Percentiles rank a stretch among this genome's conserved stretches.
Conservation (phyloP, 2,797 vertebrate genomes). For the Micromesistius poutassou region DNA sequence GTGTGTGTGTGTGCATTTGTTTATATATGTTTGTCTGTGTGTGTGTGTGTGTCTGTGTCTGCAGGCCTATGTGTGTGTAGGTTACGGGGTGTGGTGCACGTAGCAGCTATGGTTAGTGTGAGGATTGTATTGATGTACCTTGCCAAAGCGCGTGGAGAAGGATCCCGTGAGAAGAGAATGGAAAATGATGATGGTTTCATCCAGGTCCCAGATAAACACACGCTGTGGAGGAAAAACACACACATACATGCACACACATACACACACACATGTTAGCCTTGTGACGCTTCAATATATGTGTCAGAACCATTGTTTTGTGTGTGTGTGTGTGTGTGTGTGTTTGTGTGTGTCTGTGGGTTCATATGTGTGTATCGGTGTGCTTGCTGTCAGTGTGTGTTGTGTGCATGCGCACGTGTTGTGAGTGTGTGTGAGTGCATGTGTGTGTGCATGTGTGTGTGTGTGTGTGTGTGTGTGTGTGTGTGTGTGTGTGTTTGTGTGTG, state of each 20-base stretch:
- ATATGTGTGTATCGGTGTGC: constrained; percentile 85
- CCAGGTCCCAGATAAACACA: constrained; percentile 99
- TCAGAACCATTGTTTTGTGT: background rate
- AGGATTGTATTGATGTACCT: constrained; percentile 75
- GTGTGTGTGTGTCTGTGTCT: background rate
- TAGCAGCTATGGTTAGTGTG: background rate
- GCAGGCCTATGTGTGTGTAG: background rate
- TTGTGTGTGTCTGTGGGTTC: constrained; percentile 1
- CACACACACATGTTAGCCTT: constrained; percentile 69
- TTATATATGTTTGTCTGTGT: background rate
- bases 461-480: constrained; percentile 18
- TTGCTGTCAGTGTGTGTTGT: background rate
- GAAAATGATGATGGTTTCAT: constrained; percentile 99
- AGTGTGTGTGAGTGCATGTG: background rate
- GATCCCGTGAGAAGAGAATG: constrained; percentile 98
- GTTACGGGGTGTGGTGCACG: background rate
- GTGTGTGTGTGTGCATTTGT: background rate
- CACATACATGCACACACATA: no score
- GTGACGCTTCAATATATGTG: constrained; percentile 16
- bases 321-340: no score
- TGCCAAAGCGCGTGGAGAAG: constrained; percentile 96
- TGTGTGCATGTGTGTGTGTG: constrained; percentile 7
- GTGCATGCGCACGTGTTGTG: background rate
- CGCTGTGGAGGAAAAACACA: constrained; percentile 83
- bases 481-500: constrained; percentile 5